A percentile compares a stretch with the other conserved stretches of the same genome.
phyloP scores from a whole-genome alignment of 2,113 vertebrate genomes.

The Dipodomys merriami region DNA sequence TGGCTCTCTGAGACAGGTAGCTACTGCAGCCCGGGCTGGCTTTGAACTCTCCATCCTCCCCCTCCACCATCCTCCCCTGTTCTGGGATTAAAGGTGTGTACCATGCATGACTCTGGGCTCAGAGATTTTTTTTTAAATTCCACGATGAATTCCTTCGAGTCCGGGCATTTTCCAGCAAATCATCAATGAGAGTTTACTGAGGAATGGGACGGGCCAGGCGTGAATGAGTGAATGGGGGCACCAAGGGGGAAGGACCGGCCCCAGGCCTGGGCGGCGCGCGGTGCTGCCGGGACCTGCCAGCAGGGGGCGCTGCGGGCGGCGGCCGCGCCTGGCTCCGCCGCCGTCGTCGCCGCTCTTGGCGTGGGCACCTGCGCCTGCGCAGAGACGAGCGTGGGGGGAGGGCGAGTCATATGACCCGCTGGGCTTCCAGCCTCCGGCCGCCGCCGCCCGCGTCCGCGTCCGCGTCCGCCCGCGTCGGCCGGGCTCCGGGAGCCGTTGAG shows the following conservation, averaged over 20 bases:
- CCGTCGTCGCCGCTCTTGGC: slow-evolving; percentile 57
- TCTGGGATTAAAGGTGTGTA: neutral
- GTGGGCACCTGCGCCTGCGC: neutral
- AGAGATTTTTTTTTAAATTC: neutral
- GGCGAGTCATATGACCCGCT: slow-evolving; percentile 81
- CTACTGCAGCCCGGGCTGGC: neutral
- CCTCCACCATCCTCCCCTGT: neutral
- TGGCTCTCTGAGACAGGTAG: neutral
- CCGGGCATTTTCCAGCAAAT: neutral
- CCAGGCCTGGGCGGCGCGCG: no score
- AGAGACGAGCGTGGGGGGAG: neutral
- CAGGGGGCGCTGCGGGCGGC: slow-evolving; percentile 61
- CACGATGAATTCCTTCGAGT: neutral
- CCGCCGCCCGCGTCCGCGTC: neutral
- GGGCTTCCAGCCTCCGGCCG: slow-evolving; percentile 76
- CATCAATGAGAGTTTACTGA: neutral
- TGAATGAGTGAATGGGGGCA: neutral
- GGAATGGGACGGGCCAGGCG: neutral
- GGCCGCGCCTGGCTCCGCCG: rapidly evolving
- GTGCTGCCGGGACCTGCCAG: neutral
- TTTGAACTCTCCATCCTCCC: neutral
- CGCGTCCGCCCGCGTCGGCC: neutral
- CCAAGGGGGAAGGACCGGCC: no score
- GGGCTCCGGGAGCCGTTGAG: slow-evolving; percentile 61
- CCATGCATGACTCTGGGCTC: no score